phyloP scores from a whole-genome alignment of 2,113 vertebrate species.

The Bambusicola thoracicus region DNA sequence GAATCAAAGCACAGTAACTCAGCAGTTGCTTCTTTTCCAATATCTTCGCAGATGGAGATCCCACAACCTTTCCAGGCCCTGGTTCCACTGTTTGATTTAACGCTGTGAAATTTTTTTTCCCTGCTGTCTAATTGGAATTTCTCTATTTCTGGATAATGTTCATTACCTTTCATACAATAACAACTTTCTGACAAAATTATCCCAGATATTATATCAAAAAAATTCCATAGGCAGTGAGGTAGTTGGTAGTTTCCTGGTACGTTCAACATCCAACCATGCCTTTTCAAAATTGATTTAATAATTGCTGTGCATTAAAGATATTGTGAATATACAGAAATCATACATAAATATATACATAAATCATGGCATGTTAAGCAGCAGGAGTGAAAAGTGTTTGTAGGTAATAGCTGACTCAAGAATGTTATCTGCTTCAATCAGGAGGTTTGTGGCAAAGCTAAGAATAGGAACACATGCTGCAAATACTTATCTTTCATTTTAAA shows the following conservation, averaged over 20 bases:
- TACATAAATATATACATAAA: background rate
- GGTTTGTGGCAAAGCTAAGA: background rate
- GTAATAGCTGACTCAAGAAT: background rate
- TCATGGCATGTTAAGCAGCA: fast-evolving
- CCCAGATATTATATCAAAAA: background rate
- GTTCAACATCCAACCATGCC: background rate
- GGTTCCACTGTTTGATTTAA: background rate
- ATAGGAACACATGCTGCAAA: background rate
- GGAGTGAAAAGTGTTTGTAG: background rate
- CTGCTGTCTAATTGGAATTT: background rate
- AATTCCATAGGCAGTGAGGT: background rate
- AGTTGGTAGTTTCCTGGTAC: background rate
- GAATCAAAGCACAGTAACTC: background rate
- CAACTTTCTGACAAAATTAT: background rate
- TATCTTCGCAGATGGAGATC: background rate
- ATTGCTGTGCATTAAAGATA: background rate
- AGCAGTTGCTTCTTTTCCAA: background rate
- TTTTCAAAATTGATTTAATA: background rate
- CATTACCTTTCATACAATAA: background rate
- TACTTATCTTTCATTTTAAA: background rate
- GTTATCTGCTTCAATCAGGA: background rate
- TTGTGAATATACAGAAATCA: background rate
- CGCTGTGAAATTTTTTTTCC: fast-evolving
- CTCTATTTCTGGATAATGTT: background rate
- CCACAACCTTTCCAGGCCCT: background rate